A percentile compares a stretch with the other conserved stretches of the same genome.
Conservation (phyloP, 2,888 invertebrate species). For the Acleris sparsana region DNA sequence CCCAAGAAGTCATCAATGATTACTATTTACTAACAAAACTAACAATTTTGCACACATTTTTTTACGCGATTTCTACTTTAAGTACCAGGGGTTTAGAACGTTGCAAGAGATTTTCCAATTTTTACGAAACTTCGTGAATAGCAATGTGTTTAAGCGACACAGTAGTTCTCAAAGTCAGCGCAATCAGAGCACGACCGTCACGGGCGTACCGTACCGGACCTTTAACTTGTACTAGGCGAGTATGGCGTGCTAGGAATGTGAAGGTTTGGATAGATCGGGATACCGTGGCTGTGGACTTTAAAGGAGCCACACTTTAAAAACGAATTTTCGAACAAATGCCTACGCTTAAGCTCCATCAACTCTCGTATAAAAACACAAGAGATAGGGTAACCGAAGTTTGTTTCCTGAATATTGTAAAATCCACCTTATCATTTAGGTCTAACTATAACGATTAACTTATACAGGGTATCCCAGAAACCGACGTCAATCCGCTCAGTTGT, state of each 20-base stretch:
- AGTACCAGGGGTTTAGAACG: background rate
- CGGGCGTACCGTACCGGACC: slow-evolving; percentile 46
- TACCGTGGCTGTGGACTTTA: too few species aligned
- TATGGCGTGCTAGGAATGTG: slow-evolving; percentile 3
- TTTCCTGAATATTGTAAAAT: too few species aligned
- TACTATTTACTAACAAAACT: background rate
- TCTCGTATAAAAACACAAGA: background rate
- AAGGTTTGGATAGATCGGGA: background rate
- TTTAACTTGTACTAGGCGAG: slow-evolving; percentile 17
- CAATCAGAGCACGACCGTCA: slow-evolving; percentile 62
- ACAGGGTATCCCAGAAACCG: too few species aligned
- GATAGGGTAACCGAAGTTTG: too few species aligned
- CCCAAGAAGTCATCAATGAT: background rate
- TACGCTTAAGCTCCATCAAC: background rate
- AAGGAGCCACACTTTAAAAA: too few species aligned
- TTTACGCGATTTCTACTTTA: background rate
- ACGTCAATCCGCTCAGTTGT: too few species aligned
- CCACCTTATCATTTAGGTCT: too few species aligned
- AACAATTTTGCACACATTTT: background rate
- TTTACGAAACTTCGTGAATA: slow-evolving; percentile 25
- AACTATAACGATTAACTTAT: too few species aligned
- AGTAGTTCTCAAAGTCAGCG: slow-evolving; percentile 57
- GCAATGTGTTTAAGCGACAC: slow-evolving; percentile 48
- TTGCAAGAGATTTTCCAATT: slow-evolving; percentile 12
- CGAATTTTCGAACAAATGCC: too few species aligned